These are phyloP conservation scores for Oscheius myriophilus DNA, from an alignment of 2,888 invertebrate species.

Conservation along the genomic window DNA sequence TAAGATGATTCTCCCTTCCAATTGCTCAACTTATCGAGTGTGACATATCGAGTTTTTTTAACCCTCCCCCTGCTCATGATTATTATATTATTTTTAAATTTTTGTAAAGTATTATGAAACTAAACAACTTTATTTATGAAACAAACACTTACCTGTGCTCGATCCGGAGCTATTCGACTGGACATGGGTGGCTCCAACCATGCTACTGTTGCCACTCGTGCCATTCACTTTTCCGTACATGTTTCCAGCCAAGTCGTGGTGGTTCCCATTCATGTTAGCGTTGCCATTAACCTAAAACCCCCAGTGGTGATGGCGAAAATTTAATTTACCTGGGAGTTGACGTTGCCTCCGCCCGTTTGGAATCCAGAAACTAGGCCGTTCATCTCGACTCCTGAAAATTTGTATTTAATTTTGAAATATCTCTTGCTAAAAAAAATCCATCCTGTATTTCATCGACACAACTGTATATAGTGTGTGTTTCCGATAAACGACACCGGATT, in stretches of 20 bases:
- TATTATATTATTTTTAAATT: no score
- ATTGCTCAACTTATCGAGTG: no score
- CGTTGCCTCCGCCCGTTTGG: constrained; percentile 45
- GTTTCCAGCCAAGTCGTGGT: constrained; percentile 40
- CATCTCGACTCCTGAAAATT: constrained; percentile 49
- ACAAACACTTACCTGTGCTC: constrained; percentile 34
- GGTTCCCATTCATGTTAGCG: constrained; percentile 39
- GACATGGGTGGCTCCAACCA: constrained; percentile 57
- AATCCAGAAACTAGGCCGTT: constrained; percentile 57
- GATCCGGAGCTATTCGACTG: constrained; percentile 39
- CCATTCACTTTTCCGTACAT: constrained; percentile 54
- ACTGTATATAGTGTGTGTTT: no score
- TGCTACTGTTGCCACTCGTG: constrained; percentile 44
- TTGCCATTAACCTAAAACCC: constrained; percentile 43
- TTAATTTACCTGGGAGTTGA: constrained; percentile 45
- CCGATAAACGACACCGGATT: no score
- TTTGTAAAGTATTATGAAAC: no score
- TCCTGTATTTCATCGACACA: no score
- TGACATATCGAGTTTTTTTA: no score
- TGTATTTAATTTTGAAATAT: no score
- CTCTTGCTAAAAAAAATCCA: no score
- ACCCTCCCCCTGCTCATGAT: no score
- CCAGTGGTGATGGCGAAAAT: background rate
- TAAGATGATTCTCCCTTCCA: no score
- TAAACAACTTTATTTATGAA: no score